Evolutionary conservation across 1,140 invertebrate species (phyloP).

Genomic region (Vollenhovia emeryi): DNA sequence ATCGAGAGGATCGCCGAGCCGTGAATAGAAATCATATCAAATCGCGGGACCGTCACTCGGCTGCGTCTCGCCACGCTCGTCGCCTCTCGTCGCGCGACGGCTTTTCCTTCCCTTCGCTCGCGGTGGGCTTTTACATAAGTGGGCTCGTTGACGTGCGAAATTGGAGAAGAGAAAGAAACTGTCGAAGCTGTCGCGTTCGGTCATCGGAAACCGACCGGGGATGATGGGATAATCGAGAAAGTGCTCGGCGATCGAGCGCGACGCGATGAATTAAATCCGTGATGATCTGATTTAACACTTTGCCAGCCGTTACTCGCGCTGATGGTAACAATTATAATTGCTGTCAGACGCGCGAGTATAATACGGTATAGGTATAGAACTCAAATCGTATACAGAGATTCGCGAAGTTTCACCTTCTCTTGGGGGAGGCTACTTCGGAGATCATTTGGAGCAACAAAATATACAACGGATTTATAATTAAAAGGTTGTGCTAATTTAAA

Average conservation of each 20-base stretch:
- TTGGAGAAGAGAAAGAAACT: constrained; percentile 49
- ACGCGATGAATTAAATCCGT: constrained; percentile 24
- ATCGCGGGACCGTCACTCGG: constrained; percentile 49
- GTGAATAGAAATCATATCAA: constrained; percentile 75
- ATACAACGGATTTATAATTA: no score
- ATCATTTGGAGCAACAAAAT: no score
- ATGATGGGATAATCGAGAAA: constrained; percentile 53
- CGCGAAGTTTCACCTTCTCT: no score
- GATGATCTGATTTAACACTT: constrained; percentile 19
- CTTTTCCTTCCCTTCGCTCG: constrained; percentile 31
- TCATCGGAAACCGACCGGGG: not conserved
- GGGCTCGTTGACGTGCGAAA: constrained; percentile 48
- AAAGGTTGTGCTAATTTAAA: no score
- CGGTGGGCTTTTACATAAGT: constrained; percentile 3
- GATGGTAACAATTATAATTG: constrained; percentile 1
- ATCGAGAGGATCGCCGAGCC: constrained; percentile 58
- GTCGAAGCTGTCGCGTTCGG: constrained; percentile 2
- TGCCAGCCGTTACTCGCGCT: not conserved
- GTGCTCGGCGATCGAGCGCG: constrained; percentile 15
- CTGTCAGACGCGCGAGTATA: not conserved
- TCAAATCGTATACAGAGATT: not conserved
- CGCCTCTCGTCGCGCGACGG: not conserved
- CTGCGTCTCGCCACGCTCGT: constrained; percentile 22
- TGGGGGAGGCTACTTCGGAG: no score
- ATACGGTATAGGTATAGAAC: not conserved